Conservation (phyloP, 2,797 vertebrate species). For the Adrianichthys oophorus region DNA sequence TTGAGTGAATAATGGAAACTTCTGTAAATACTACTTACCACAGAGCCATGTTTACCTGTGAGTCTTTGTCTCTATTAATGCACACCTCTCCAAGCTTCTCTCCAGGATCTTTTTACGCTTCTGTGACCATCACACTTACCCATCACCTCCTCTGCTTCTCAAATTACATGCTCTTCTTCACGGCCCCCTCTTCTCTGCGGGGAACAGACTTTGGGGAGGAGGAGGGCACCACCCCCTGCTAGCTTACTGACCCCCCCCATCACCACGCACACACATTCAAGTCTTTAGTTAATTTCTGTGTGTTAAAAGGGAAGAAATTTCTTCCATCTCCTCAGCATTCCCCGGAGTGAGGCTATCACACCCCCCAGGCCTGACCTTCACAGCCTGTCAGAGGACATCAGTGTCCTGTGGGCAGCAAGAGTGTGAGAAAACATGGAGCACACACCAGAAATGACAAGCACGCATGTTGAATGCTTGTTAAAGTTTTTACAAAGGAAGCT, state of each 20-base stretch:
- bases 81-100: neutral
- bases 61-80: conserved; percentile 4
- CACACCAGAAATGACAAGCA: too few relatives aligned
- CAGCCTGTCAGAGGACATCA: conserved; percentile 63
- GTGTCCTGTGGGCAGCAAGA: conserved; percentile 34
- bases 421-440: conserved; percentile 5
- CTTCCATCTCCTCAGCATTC: conserved; percentile 29
- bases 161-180: conserved; percentile 12
- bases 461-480: too few relatives aligned
- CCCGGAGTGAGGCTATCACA: conserved; percentile 54
- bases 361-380: conserved; percentile 61
- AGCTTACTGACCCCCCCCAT: neutral
- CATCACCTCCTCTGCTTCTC: conserved; percentile 6
- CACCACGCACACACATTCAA: neutral
- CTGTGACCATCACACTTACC: conserved; percentile 23
- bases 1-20: too few relatives aligned
- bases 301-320: conserved; percentile 21
- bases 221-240: neutral
- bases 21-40: too few relatives aligned
- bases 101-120: conserved; percentile 16
- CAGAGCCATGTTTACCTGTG: conserved; percentile 4
- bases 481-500: too few relatives aligned
- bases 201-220: neutral
- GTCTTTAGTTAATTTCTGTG: conserved; percentile 21
- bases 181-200: conserved; percentile 4